Conservation (phyloP, 2,113 vertebrate species). For the Merops nubicus region DNA sequence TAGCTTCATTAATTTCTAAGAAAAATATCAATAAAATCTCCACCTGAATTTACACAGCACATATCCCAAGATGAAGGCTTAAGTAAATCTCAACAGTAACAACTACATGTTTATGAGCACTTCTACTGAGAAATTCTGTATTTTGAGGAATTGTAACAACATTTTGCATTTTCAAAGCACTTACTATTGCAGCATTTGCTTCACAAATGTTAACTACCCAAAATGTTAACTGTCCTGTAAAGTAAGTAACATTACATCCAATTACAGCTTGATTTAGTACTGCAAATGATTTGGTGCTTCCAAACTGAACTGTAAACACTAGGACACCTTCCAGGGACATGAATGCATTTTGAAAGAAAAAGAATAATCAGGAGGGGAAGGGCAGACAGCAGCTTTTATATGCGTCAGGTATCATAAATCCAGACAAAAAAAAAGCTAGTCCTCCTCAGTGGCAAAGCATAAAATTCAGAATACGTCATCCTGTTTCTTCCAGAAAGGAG, state of each 20-base stretch:
- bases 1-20: conserved; percentile 8
- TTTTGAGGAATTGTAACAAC: neutral
- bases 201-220: neutral
- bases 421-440: neutral
- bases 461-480: neutral
- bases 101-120: neutral
- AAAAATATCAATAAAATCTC: conserved; percentile 22
- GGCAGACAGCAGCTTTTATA: neutral
- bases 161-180: conserved; percentile 28
- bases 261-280: neutral
- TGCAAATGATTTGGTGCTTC: neutral
- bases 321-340: neutral
- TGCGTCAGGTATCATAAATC: neutral
- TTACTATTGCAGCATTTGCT: neutral
- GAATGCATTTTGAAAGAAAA: neutral
- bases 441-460: neutral
- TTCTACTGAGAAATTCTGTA: neutral
- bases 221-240: neutral
- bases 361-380: neutral
- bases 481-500: neutral
- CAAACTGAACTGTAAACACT: neutral
- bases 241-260: neutral
- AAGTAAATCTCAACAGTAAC: neutral
- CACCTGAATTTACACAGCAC: neutral
- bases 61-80: neutral